Base-by-base conservation (phyloP, 1,140 invertebrate genomes). In the Vanessa atalanta region DNA sequence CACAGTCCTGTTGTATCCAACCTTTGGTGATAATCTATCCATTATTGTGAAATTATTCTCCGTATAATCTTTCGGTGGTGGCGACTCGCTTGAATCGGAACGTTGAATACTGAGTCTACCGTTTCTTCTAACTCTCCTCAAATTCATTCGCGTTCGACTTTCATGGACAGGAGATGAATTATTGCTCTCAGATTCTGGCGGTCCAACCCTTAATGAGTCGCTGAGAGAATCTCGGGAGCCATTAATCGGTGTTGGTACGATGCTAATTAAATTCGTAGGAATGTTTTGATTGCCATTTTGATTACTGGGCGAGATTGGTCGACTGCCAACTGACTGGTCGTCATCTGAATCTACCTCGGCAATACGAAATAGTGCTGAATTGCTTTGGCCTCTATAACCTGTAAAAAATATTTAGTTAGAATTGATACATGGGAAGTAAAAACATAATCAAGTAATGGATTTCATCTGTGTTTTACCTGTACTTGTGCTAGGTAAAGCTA, bases 321-420 rank as follows among this genome's bases (percentile, higher is more conserved):
- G 86, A 74, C 90, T 90, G 76, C 87, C 78, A 0, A 81, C 83
- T 0, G 93, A 92, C 66, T 93, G 90, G 74, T 94, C 94, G 71
- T 94, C 94, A 61, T 94, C 94, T 0, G 94, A 95, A 81, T 94
- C 94, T 15, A 94, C 93, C 75, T 94, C 94, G 5, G 93, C 91
- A 77, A 94, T 92, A 63, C 94, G 84, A 77, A 94, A 94, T 47
- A 94, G 74, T n/a, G 91, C 85, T 55, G 90, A 89, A 78, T 88
- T 90, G 70, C 83, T 92, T 82, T 92, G 88, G n/a, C 92, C 91
- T 60, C 92, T 86, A 63, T 92, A 93, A 47, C 91, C 91, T 93
- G 72, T 20, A 77, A 47, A 73, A 71, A 43, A 26, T 68, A 11
- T 14, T 53, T 7, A 5, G 15, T 26, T 55, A n/a, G 4, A n/a